phyloP scores from a whole-genome alignment of 2,888 invertebrate genomes.

The Morpho deidamia region DNA sequence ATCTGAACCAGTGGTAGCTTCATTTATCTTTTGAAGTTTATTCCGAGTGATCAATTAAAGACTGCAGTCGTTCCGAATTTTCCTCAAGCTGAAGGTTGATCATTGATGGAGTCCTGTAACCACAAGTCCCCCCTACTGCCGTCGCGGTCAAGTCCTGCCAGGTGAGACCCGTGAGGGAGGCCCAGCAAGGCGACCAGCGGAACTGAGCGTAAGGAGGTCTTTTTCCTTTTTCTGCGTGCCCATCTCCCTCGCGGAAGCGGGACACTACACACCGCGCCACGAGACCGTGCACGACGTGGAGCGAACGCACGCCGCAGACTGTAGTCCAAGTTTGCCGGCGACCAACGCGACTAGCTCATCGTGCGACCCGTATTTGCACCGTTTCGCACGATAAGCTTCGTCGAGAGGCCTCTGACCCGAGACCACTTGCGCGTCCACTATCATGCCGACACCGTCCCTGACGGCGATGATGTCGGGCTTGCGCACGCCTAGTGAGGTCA shows the following conservation, averaged over 20 bases:
- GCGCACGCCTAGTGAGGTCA: not conserved
- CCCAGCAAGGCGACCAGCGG: too few relatives aligned
- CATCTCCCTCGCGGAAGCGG: conserved; percentile 17
- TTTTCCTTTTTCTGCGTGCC: too few relatives aligned
- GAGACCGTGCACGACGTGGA: conserved; percentile 27
- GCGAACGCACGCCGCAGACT: conserved; percentile 11
- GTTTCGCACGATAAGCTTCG: conserved; percentile 28
- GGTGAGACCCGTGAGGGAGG: too few relatives aligned
- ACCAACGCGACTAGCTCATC: conserved; percentile 26
- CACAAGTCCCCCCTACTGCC: too few relatives aligned
- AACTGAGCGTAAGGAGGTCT: too few relatives aligned
- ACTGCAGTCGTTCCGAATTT: too few relatives aligned
- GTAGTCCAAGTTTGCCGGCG: conserved; percentile 25
- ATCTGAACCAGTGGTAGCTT: too few relatives aligned
- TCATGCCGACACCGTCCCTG: conserved; percentile 19
- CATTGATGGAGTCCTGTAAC: too few relatives aligned
- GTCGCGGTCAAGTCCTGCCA: too few relatives aligned
- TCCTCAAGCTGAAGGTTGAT: too few relatives aligned
- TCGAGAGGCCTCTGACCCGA: conserved; percentile 33
- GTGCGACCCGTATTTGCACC: conserved; percentile 27
- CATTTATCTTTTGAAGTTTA: too few relatives aligned
- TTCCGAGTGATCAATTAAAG: too few relatives aligned
- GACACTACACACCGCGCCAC: conserved; percentile 28
- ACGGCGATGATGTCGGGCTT: not conserved
- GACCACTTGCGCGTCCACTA: conserved; percentile 42